These are phyloP conservation scores for Adineta ricciae DNA, from an alignment of 2,888 invertebrate species.

Conservation along the genomic window DNA sequence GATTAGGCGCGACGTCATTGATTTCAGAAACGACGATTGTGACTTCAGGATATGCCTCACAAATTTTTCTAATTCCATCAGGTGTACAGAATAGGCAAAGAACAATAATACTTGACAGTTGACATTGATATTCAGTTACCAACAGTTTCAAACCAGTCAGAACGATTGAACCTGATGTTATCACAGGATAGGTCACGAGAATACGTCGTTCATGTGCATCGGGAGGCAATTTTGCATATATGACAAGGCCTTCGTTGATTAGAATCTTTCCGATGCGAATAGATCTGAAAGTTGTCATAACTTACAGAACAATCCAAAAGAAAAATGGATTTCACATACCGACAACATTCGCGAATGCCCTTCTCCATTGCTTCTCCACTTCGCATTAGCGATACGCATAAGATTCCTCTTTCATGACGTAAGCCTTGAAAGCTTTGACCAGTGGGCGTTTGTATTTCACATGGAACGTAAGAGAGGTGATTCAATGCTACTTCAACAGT, in stretches of 20 bases:
- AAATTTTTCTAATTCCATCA: slow-evolving; percentile 25
- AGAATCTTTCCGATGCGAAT: slow-evolving; percentile 96
- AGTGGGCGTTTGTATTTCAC: slow-evolving; percentile 82
- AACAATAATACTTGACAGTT: slow-evolving; percentile 23
- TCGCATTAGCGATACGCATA: slow-evolving; percentile 87
- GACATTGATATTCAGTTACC: slow-evolving; percentile 22
- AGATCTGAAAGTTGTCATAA: slow-evolving; percentile 52
- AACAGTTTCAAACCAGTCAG: slow-evolving; percentile 19
- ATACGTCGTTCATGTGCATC: slow-evolving; percentile 79
- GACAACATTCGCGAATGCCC: slow-evolving; percentile 76
- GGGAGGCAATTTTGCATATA: slow-evolving; percentile 89
- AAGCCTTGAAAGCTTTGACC: slow-evolving; percentile 79
- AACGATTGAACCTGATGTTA: slow-evolving; percentile 48
- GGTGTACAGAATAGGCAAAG: slow-evolving; percentile 25
- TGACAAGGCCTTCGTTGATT: slow-evolving; percentile 81
- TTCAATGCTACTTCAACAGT: slow-evolving; percentile 96
- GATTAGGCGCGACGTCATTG: slow-evolving; percentile 15
- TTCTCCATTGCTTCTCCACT: slow-evolving; percentile 78
- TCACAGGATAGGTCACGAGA: slow-evolving; percentile 92
- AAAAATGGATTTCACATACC: slow-evolving; percentile 45
- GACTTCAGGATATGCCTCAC: slow-evolving; percentile 20
- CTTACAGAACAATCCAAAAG: no score
- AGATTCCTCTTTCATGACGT: slow-evolving; percentile 89
- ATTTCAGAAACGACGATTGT: slow-evolving; percentile 27
- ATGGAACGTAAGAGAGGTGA: slow-evolving; percentile 82